Conservation (phyloP, 1,140 invertebrate species). For the Scaptomyza pallida region DNA sequence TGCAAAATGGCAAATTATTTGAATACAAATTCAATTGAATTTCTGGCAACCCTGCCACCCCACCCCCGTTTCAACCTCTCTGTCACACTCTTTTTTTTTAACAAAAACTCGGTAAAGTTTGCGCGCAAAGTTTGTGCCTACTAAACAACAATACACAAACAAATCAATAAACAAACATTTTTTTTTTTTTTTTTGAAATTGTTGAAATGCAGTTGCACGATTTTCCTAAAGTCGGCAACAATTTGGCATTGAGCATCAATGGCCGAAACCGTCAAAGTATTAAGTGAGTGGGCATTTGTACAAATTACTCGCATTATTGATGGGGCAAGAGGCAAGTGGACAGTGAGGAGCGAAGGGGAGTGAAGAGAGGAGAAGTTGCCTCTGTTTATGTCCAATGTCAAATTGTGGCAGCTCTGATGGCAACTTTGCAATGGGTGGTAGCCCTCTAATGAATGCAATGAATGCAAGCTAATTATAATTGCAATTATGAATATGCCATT, state of each 20-base stretch:
- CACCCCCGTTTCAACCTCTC: too few species aligned
- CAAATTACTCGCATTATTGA: slow-evolving; percentile 35
- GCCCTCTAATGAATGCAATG: slow-evolving; percentile 17
- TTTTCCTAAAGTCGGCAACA: slow-evolving; percentile 1
- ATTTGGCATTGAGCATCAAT: slow-evolving; percentile 18
- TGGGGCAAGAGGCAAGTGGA: background rate
- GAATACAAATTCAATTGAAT: slow-evolving; percentile 75
- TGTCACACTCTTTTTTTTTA: background rate
- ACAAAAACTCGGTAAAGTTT: slow-evolving; percentile 17
- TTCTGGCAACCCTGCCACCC: slow-evolving; percentile 38
- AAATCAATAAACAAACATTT: slow-evolving; percentile 35
- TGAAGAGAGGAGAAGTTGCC: background rate
- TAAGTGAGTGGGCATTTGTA: slow-evolving; percentile 37
- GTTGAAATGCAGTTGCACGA: slow-evolving; percentile 20
- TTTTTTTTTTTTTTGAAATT: slow-evolving; percentile 51
- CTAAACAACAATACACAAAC: slow-evolving; percentile 8
- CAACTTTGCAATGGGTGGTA: background rate
- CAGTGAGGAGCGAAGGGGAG: background rate
- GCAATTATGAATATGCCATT: slow-evolving; percentile 20
- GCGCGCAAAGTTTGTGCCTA: slow-evolving; percentile 17
- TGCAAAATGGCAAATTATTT: slow-evolving; percentile 70
- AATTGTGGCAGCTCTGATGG: background rate
- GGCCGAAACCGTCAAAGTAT: slow-evolving; percentile 24
- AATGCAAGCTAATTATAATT: slow-evolving; percentile 32
- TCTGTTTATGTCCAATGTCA: background rate